phyloP scores from a whole-genome alignment of 1,140 invertebrate species.

The Caenorhabditis remanei region DNA sequence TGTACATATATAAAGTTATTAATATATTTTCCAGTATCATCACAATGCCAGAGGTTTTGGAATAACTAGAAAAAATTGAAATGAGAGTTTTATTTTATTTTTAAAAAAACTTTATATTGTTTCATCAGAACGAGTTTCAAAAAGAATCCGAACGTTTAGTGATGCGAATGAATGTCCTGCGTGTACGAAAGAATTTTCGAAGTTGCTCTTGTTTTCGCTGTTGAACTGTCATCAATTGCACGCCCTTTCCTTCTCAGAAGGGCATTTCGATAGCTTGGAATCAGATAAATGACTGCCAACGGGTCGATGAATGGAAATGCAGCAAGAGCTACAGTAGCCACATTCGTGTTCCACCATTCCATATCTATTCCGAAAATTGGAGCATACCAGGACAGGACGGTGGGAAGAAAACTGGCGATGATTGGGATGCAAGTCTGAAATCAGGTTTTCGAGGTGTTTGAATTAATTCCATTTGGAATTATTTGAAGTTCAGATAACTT shows the following conservation, averaged over 20 bases:
- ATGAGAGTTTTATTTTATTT: not conserved
- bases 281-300: conserved; percentile 29
- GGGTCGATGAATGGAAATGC: conserved; percentile 46
- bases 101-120: not conserved
- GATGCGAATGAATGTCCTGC: not conserved
- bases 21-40: too few relatives aligned
- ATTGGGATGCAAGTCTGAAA: conserved; percentile 40
- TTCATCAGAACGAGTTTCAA: too few relatives aligned
- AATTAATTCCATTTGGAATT: too few relatives aligned
- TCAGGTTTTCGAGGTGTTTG: too few relatives aligned
- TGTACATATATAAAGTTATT: conserved; percentile 12
- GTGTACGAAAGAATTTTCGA: not conserved
- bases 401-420: conserved; percentile 17
- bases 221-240: conserved; percentile 1
- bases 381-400: conserved; percentile 20
- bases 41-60: too few relatives aligned
- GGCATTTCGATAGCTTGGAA: conserved; percentile 34
- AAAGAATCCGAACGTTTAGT: too few relatives aligned
- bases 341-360: conserved; percentile 44
- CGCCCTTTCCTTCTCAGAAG: not conserved
- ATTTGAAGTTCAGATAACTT: too few relatives aligned
- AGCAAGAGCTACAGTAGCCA: conserved; percentile 11
- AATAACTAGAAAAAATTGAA: not conserved
- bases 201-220: not conserved
- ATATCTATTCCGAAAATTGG: conserved; percentile 7